Percentiles rank a stretch among this genome's conserved stretches.
phyloP scores from a whole-genome alignment of 2,113 vertebrate species.

The Isichthys henryi region DNA sequence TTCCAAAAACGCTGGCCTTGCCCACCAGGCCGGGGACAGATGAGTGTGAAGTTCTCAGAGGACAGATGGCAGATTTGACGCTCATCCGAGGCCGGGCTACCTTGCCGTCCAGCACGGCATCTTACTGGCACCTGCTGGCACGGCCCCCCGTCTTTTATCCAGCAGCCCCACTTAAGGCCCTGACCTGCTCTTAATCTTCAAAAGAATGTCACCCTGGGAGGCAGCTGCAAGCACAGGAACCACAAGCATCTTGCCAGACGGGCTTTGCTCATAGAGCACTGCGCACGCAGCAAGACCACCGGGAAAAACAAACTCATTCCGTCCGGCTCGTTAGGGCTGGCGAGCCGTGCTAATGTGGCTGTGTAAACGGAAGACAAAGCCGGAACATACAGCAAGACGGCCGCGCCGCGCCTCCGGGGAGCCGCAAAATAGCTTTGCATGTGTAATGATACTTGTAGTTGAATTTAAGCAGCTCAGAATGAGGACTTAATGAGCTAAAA shows the following conservation, averaged over 20 bases:
- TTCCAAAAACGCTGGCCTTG: slow-evolving; percentile 32
- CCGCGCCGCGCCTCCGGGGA: background rate
- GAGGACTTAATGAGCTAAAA: slow-evolving; percentile 14
- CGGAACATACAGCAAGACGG: background rate
- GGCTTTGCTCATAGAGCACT: background rate
- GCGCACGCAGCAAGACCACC: background rate
- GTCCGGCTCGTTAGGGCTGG: slow-evolving; percentile 1
- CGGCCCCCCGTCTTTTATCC: background rate
- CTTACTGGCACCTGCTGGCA: background rate
- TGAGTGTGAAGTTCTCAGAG: background rate
- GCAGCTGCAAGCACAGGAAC: background rate
- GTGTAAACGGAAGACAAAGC: slow-evolving; percentile 1
- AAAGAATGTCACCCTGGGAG: background rate
- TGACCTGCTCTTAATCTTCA: background rate
- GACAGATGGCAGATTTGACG: background rate
- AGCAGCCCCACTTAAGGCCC: background rate
- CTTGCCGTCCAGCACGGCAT: too few relatives aligned
- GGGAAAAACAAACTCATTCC: background rate
- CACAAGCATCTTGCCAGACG: background rate
- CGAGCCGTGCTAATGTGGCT: background rate
- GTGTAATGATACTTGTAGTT: slow-evolving; percentile 18
- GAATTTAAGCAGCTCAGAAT: slow-evolving; percentile 11
- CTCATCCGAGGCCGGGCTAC: too few relatives aligned
- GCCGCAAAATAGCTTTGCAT: background rate
- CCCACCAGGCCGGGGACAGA: slow-evolving; percentile 31